phyloP scores from a whole-genome alignment of 2,113 vertebrate species.

The Embiotoca jacksoni region DNA sequence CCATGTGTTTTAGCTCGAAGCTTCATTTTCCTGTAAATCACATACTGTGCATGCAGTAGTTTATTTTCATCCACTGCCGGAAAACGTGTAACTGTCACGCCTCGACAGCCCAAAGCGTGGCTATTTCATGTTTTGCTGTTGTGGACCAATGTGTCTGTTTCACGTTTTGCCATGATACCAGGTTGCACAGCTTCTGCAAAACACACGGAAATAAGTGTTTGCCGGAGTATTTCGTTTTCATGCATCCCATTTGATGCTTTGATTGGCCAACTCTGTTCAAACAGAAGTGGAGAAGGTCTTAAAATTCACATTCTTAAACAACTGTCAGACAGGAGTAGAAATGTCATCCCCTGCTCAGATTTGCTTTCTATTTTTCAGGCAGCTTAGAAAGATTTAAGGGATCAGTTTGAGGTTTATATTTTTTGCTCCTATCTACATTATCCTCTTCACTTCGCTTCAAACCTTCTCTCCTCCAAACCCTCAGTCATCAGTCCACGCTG shows the following conservation, averaged over 20 bases:
- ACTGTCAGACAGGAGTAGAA: constrained; percentile 46
- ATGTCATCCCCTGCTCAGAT: constrained; percentile 56
- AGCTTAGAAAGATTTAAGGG: constrained; percentile 76
- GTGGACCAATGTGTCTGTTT: too few relatives aligned
- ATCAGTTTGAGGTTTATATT: constrained; percentile 76
- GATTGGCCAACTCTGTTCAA: constrained; percentile 10
- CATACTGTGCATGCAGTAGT: too few relatives aligned
- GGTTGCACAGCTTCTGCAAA: constrained; percentile 4
- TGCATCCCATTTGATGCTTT: background rate
- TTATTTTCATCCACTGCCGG: too few relatives aligned
- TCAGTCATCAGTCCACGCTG: constrained; percentile 41
- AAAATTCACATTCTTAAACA: constrained; percentile 46
- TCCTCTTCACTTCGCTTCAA: constrained; percentile 60
- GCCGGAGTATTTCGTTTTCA: constrained; percentile 7
- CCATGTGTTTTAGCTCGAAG: too few relatives aligned
- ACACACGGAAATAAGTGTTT: background rate
- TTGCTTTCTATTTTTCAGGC: constrained; percentile 69
- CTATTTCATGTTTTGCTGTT: too few relatives aligned
- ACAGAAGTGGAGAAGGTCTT: constrained; percentile 33
- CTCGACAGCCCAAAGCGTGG: too few relatives aligned
- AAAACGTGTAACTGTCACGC: too few relatives aligned
- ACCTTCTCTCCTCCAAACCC: constrained; percentile 49
- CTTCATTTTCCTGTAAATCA: too few relatives aligned
- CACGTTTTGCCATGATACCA: too few relatives aligned
- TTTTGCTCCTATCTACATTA: constrained; percentile 68